Evolutionary conservation across 2,113 vertebrate genomes (phyloP).

Genomic region (Pelmatolapia mariae): DNA sequence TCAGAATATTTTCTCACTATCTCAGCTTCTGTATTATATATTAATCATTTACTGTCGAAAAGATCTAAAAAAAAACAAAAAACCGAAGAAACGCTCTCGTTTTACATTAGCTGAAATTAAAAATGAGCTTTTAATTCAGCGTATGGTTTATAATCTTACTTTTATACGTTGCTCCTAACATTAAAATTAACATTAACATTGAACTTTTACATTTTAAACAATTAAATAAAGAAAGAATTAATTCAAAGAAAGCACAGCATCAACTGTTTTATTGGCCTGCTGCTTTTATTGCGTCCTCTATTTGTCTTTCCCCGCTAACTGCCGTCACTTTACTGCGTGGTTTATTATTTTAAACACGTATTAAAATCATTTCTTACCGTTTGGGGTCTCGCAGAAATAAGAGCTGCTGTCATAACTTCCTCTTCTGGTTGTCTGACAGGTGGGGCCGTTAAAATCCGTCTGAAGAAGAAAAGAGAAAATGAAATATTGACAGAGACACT

Average conservation of each 20-base stretch:
- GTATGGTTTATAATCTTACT: not conserved
- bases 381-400: conserved; percentile 81
- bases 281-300: not conserved
- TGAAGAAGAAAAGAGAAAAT: conserved; percentile 38
- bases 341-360: not conserved
- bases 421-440: conserved; percentile 74
- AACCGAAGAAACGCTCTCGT: not conserved
- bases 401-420: conserved; percentile 81
- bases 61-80: rapidly evolving
- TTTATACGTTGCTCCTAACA: not conserved
- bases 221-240: not conserved
- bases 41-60: rapidly evolving
- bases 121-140: not conserved
- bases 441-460: conserved; percentile 87
- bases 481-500: not conserved
- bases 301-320: not conserved
- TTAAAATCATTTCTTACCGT: conserved; percentile 66
- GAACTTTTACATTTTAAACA: not conserved
- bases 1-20: not conserved
- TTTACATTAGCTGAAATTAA: not conserved
- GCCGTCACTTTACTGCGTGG: not conserved
- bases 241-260: not conserved
- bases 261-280: not conserved
- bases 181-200: not conserved
- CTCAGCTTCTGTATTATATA: not conserved